Base-by-base conservation (phyloP, 2,797 vertebrate species). In the Clarias platycephalus region DNA sequence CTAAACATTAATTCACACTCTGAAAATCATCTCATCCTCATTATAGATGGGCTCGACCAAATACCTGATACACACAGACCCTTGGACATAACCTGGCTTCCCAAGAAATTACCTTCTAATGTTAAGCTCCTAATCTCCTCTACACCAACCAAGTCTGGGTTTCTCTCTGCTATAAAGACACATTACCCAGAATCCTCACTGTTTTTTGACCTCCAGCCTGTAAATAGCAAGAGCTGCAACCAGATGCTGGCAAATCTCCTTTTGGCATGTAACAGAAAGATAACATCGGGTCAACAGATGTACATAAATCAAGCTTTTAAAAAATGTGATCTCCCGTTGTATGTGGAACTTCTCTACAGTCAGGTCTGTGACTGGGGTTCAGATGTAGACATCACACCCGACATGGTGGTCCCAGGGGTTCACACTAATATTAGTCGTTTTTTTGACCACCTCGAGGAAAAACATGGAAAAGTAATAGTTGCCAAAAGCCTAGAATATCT, bases 211-310 rank as follows among this genome's bases (percentile, higher is more conserved):
- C 53, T 96, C 79, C 87, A 87, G 13, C 58, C 58, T 18, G 90
- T 86, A 10, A 87, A 93, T 67, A 94, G 92, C 85, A 95, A 92
- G 72, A 90, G 88, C 76, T 90, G 93, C 75, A 89, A 84, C 68
- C 91, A 88, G 86, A 91, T 95, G 91, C 77, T 96, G 81, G 89
- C 88, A 1, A 86, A 88, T 0, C 91, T 92, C 60, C 93, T 96
- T 63, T 87, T 74, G 28, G 24, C 79, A 15, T 91, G 90, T 26
- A 91, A 93, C 60, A 93, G 95, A 89, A 95, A 85, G 83, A 93
- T 96, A 71, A 96, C 95, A 0, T 96, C 95, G 0, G 96, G 96
- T 64, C 96, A 96, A 83, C 95, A 96, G 88, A 87, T 89, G 34
- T 91, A 95, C 88, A 92, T 95, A 57, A 96, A 95, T 90, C 89